These are phyloP conservation scores for Halcyon malimbica DNA, from an alignment of 2,113 vertebrate genomes.

Conservation along the genomic window DNA sequence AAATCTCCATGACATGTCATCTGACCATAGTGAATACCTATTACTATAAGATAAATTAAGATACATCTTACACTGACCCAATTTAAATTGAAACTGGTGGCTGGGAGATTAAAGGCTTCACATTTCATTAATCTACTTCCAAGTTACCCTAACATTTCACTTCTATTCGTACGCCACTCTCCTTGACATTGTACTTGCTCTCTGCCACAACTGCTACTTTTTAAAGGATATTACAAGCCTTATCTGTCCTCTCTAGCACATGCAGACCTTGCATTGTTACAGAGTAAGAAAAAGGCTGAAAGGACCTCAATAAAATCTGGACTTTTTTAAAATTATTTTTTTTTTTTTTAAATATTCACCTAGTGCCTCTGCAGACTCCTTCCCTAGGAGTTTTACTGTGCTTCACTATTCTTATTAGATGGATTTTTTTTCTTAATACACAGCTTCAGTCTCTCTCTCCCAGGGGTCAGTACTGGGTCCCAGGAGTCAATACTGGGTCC, in stretches of 20 bases:
- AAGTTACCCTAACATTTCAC: neutral
- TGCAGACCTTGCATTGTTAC: neutral
- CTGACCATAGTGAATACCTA: neutral
- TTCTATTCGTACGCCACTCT: neutral
- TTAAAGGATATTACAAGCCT: neutral
- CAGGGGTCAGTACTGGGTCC: no score
- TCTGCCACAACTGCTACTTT: neutral
- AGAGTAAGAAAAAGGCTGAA: neutral
- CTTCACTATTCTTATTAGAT: neutral
- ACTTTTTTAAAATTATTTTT: neutral
- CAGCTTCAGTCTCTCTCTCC: neutral
- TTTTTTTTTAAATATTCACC: neutral
- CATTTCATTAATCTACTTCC: neutral
- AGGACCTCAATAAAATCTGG: neutral
- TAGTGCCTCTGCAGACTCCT: neutral
- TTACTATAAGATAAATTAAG: neutral
- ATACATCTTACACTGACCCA: neutral
- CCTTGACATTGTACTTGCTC: neutral
- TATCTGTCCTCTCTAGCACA: neutral
- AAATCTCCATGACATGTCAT: neutral
- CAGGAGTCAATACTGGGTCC: no score
- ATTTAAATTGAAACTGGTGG: neutral
- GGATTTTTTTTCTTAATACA: neutral
- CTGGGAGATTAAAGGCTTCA: neutral
- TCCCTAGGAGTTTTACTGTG: neutral